Evolutionary conservation across 2,797 vertebrate genomes (phyloP).

Genomic region (Spheniscus humboldti): DNA sequence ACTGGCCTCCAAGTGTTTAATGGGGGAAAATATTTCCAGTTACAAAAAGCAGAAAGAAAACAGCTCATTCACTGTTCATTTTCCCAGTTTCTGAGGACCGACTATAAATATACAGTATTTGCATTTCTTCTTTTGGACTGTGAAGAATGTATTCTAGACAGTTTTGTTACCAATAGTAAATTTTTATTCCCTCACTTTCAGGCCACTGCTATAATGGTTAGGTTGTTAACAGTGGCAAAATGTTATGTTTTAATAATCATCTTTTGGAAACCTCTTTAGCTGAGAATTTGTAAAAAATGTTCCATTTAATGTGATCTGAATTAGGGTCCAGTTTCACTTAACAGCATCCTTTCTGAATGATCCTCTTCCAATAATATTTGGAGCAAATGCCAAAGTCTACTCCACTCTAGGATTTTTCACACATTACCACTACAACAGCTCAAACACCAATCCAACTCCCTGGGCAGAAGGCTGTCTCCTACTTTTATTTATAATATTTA

Average conservation of each 20-base stretch:
- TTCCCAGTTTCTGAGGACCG: neutral
- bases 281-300: constrained; percentile 41
- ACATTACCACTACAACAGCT: constrained; percentile 11
- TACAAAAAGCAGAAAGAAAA: constrained; percentile 27
- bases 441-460: neutral
- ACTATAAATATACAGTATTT: neutral
- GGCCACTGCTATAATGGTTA: neutral
- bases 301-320: neutral
- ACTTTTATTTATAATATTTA: neutral
- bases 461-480: neutral
- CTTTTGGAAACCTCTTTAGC: constrained; percentile 9
- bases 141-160: neutral
- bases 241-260: neutral
- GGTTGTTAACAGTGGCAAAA: constrained; percentile 39
- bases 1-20: neutral
- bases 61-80: neutral
- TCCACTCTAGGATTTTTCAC: neutral
- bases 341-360: constrained; percentile 31
- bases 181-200: constrained; percentile 36
- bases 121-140: constrained; percentile 23
- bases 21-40: neutral
- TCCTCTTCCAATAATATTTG: constrained; percentile 18
- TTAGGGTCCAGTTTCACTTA: constrained; percentile 10
- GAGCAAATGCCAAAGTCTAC: neutral
- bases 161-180: constrained; percentile 46